Evolutionary conservation across 1,140 invertebrate genomes (phyloP).

Genomic region (Rhopalosiphum maidis): DNA sequence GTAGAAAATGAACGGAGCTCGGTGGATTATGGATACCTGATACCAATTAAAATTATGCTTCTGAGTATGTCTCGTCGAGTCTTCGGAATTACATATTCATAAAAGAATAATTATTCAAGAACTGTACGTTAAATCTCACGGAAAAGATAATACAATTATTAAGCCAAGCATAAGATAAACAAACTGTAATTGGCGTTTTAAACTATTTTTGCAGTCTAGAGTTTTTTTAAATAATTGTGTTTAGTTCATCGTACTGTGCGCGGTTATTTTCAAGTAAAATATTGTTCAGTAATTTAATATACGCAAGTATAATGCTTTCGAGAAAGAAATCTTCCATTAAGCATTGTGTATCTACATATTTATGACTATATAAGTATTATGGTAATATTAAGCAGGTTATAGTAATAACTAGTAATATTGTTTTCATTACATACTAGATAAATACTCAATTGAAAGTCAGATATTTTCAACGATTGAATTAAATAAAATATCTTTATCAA

Average conservation of each 20-base stretch:
- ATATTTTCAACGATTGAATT: neutral
- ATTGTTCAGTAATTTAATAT: neutral
- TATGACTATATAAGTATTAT: neutral
- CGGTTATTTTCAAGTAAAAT: neutral
- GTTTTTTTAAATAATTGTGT: neutral
- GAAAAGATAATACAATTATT: neutral
- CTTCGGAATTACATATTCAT: neutral
- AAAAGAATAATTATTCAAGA: neutral
- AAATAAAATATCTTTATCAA: neutral
- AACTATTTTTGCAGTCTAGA: neutral
- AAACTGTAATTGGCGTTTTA: neutral
- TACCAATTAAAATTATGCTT: neutral
- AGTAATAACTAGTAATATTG: too few species aligned
- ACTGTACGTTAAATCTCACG: neutral
- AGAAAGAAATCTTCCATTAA: neutral
- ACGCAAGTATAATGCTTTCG: neutral
- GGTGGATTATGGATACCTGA: neutral
- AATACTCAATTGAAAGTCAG: neutral
- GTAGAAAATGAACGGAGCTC: neutral
- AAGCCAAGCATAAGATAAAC: neutral
- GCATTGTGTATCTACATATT: neutral
- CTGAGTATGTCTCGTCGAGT: neutral
- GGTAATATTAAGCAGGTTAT: too few species aligned
- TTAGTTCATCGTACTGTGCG: neutral
- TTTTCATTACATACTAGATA: too few species aligned